A percentile compares a stretch with the other conserved stretches of the same genome.
Conservation (phyloP, 1,140 invertebrate species). For the Tetraneura akinire region DNA sequence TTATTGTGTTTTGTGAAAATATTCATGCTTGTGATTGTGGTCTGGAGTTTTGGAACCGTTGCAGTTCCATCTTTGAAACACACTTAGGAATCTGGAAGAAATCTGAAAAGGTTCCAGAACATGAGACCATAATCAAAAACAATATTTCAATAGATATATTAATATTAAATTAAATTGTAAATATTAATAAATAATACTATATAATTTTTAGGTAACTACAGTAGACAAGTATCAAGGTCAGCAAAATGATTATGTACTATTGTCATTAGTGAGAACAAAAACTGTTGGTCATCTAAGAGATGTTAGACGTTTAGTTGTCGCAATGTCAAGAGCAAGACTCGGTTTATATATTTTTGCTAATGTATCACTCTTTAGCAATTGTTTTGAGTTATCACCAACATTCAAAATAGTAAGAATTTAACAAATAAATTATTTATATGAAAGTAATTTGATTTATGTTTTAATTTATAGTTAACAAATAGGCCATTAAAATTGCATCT, state of each 20-base stretch:
- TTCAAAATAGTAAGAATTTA: conserved; percentile 78
- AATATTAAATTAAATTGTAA: too few species aligned
- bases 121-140: too few species aligned
- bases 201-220: conserved; percentile 70
- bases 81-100: too few species aligned
- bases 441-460: neutral
- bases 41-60: too few species aligned
- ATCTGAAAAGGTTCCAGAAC: too few species aligned
- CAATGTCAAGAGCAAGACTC: conserved; percentile 95
- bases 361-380: conserved; percentile 90
- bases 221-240: conserved; percentile 99
- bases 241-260: conserved; percentile 97
- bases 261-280: conserved; percentile 93
- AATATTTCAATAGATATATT: too few species aligned
- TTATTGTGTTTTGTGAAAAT: too few species aligned
- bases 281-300: conserved; percentile 96
- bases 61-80: too few species aligned
- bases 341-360: conserved; percentile 96
- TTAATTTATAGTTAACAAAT: conserved; percentile 61
- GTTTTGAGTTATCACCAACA: conserved; percentile 92
- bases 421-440: neutral
- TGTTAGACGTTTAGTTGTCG: conserved; percentile 93
- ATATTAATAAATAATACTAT: too few species aligned
- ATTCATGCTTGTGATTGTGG: too few species aligned
- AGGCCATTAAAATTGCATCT: conserved; percentile 78